A percentile compares a stretch with the other conserved stretches of the same genome.
These are phyloP conservation scores for Parus major DNA, from an alignment of 2,113 vertebrate species.

Conservation along the genomic window DNA sequence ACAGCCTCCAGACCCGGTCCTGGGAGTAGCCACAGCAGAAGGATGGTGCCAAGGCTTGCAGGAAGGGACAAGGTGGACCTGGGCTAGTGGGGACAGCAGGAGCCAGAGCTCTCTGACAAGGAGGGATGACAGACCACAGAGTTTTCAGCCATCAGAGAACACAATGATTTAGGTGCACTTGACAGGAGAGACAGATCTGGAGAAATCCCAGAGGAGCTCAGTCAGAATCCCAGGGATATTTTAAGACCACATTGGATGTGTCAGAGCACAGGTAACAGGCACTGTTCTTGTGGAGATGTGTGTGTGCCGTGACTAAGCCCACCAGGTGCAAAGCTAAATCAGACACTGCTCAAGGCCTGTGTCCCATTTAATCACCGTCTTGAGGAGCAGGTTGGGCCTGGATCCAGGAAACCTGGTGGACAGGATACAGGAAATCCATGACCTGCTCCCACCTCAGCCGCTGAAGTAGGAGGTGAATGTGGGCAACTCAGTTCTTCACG, in stretches of 20 bases:
- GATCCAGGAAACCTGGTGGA: neutral
- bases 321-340: conserved; percentile 8
- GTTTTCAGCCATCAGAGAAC: neutral
- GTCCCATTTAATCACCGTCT: conserved; percentile 26
- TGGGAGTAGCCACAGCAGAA: neutral
- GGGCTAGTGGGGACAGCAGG: neutral
- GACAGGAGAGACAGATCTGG: neutral
- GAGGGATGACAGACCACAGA: neutral
- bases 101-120: neutral
- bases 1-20: neutral
- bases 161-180: neutral
- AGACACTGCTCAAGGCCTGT: neutral
- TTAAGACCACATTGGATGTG: conserved; percentile 23
- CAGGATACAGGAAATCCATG: neutral
- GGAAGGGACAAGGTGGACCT: neutral
- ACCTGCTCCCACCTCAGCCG: neutral
- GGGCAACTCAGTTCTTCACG: neutral
- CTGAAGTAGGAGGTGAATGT: neutral
- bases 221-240: conserved; percentile 15
- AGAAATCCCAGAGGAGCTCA: conserved; percentile 29
- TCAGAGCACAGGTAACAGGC: conserved; percentile 37
- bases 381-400: neutral
- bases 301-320: conserved; percentile 30
- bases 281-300: conserved; percentile 20
- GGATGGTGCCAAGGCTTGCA: neutral